phyloP scores from a whole-genome alignment of 2,113 vertebrate species.

The Thunnus maccoyii region DNA sequence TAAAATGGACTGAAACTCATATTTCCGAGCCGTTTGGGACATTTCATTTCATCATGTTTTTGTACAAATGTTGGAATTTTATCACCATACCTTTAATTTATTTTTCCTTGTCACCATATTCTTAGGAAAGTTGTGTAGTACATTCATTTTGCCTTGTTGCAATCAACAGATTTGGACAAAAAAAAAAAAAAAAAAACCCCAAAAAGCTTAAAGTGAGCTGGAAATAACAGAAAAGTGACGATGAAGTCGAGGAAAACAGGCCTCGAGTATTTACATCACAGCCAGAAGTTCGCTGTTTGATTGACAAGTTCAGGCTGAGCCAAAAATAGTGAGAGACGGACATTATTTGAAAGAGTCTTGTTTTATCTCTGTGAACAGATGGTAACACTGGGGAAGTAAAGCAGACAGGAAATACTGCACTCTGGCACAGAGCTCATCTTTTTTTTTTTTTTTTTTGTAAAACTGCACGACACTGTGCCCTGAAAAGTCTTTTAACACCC shows the following conservation, averaged over 20 bases:
- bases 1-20: not conserved
- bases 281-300: slow-evolving; percentile 15
- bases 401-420: slow-evolving; percentile 61
- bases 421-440: slow-evolving; percentile 22
- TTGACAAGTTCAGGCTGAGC: slow-evolving; percentile 50
- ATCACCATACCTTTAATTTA: not conserved
- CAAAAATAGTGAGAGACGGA: not conserved
- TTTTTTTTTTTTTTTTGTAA: not conserved
- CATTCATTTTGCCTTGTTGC: slow-evolving; percentile 68
- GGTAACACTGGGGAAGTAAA: slow-evolving; percentile 66
- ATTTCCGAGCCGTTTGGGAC: slow-evolving; percentile 4
- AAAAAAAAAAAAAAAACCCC: not conserved
- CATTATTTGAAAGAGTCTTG: not conserved
- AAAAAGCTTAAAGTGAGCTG: not conserved
- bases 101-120: not conserved
- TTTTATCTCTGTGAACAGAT: slow-evolving; percentile 23
- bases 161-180: slow-evolving; percentile 27
- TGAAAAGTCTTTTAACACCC: slow-evolving; percentile 3
- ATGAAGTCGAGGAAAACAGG: not conserved
- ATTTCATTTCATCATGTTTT: not conserved
- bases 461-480: not conserved
- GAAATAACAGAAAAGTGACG: not conserved
- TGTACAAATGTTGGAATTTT: not conserved
- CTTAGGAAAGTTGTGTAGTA: slow-evolving; percentile 41
- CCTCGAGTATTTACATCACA: slow-evolving; percentile 63